Conservation (phyloP, 2,888 invertebrate species). For the Polietes domitor region DNA sequence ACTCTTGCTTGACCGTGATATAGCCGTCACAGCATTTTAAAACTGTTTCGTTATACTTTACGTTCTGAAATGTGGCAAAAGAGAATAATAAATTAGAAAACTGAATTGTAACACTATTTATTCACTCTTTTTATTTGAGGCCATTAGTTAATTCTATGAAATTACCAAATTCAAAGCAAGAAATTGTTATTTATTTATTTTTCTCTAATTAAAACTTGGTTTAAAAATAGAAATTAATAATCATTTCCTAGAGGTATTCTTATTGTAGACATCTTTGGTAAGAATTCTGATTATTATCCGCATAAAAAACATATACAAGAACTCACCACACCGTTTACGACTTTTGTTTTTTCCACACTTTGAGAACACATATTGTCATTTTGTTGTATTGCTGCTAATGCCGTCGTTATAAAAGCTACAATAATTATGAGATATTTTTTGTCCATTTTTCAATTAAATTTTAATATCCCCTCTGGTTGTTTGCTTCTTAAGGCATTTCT, state of each 20-base stretch:
- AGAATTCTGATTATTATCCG: too few relatives aligned
- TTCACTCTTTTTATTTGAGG: too few relatives aligned
- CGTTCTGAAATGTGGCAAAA: background rate
- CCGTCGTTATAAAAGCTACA: background rate
- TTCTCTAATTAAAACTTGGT: too few relatives aligned
- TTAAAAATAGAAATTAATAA: too few relatives aligned
- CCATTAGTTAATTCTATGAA: too few relatives aligned
- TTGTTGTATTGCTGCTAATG: too few relatives aligned
- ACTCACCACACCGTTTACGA: conserved; percentile 4
- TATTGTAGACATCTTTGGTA: too few relatives aligned
- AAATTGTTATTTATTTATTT: too few relatives aligned
- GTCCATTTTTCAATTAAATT: background rate
- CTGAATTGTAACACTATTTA: too few relatives aligned
- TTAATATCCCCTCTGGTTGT: background rate
- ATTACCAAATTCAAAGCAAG: too few relatives aligned
- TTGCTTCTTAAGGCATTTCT: background rate
- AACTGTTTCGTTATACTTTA: background rate
- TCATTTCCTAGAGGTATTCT: too few relatives aligned
- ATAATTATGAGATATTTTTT: background rate
- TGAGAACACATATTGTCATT: background rate
- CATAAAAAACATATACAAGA: background rate
- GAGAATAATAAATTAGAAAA: background rate
- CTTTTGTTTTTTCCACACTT: background rate
- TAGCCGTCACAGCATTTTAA: conserved; percentile 33
- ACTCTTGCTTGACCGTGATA: conserved; percentile 4